These are phyloP conservation scores for Phorcus lineatus DNA, from an alignment of 2,888 invertebrate genomes.

Conservation along the genomic window DNA sequence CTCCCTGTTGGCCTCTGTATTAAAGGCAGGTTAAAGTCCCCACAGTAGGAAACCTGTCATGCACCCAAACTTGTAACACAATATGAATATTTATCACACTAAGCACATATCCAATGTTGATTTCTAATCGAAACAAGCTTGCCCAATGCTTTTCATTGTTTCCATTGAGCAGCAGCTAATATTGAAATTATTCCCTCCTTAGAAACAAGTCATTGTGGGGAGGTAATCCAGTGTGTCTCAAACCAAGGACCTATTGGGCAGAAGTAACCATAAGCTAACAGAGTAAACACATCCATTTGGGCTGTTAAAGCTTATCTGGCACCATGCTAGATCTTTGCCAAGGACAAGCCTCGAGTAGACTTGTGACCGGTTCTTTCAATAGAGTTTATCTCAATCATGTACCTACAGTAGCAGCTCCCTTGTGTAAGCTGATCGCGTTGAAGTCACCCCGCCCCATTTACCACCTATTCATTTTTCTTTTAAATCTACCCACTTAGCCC, in stretches of 20 bases:
- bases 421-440: not conserved
- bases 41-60: constrained; percentile 1
- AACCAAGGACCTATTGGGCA: not conserved
- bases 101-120: constrained; percentile 1
- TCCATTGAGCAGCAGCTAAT: not conserved
- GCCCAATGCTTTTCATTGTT: not conserved
- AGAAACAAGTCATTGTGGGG: not conserved
- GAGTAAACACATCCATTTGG: not conserved
- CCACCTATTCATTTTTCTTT: too few relatives aligned
- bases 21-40: not conserved
- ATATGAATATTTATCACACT: constrained; percentile 11
- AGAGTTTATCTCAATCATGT: not conserved
- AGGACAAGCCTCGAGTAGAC: too few relatives aligned
- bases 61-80: constrained; percentile 9
- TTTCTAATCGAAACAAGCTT: not conserved
- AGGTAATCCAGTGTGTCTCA: not conserved
- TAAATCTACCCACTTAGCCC: not conserved
- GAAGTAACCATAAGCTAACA: not conserved
- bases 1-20: too few relatives aligned
- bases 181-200: not conserved
- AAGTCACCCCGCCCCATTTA: not conserved
- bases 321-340: too few relatives aligned
- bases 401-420: not conserved
- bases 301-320: too few relatives aligned
- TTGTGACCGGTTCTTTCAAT: not conserved